phyloP scores from a whole-genome alignment of 35 echinoderm and acorn worm species.

The Diadema setosum region DNA sequence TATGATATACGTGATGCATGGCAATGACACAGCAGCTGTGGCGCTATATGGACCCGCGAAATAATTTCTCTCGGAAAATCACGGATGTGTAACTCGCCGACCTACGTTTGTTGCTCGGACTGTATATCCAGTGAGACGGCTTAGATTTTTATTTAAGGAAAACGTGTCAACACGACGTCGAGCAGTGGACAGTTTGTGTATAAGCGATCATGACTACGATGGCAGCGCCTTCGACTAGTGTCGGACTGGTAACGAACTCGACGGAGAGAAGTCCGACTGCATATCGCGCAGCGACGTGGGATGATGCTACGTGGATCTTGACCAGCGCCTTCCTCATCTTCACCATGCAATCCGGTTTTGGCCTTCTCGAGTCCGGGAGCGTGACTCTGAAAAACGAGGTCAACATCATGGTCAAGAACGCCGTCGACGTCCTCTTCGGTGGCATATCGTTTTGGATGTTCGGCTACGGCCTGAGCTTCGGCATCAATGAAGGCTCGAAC shows the following conservation, averaged over 20 bases:
- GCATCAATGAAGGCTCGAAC: constrained; percentile 25
- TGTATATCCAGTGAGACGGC: too few relatives aligned
- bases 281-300: constrained; percentile 40
- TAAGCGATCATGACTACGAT: background rate
- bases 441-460: constrained; percentile 94
- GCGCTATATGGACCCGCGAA: too few relatives aligned
- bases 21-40: too few relatives aligned
- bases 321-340: constrained; percentile 98
- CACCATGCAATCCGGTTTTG: constrained; percentile 98
- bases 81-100: too few relatives aligned
- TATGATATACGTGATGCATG: too few relatives aligned
- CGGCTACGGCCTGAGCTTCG: constrained; percentile 88
- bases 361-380: constrained; percentile 87
- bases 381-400: constrained; percentile 92
- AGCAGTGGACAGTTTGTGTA: background rate
- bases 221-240: background rate
- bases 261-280: background rate
- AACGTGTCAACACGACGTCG: too few relatives aligned
- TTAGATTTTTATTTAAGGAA: too few relatives aligned
- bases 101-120: too few relatives aligned
- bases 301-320: constrained; percentile 96
- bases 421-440: constrained; percentile 88
- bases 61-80: too few relatives aligned
- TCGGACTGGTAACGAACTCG: background rate
- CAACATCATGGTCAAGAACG: constrained; percentile 99